Evolutionary conservation across 2,113 vertebrate species (phyloP), one percentile per base, ranked within the genome.

Genomic region (Amia ocellicauda): DNA sequence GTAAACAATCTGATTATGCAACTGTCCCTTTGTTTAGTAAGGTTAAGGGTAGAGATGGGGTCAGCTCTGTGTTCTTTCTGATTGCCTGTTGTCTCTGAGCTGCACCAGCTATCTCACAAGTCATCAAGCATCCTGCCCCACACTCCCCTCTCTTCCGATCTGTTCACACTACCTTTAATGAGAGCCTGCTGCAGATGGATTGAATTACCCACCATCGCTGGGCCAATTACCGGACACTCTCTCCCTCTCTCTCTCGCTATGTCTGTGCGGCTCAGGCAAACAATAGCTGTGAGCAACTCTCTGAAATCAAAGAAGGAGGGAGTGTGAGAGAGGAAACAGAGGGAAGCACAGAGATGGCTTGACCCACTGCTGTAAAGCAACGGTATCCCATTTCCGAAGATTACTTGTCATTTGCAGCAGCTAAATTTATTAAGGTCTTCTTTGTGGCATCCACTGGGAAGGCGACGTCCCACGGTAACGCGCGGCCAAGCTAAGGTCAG

Each of bases 131-230:
- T 65, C 26, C 42, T 76, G 74, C 72, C 78, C 69, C 10, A 7
- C 40, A 23, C 68, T 27, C 55, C 58, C 72, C 63, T 54, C 57
- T 10, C 66, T 43, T 52, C 16, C 14, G 64, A 63, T 69, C 69
- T 58, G 64, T 74, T 73, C 60, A 68, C 53, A 58, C 13, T 62
- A 63, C 77, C 74, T 77, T 76, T 76, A 69, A 61, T 63, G 53
- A 75, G 53, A 71, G 27, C 22, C 29, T n/a, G 24, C 31, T 41
- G 73, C 74, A 79, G 71, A 69, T 76, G 74, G 57, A 66, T 80
- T 58, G 67, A 75, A 78, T 86, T 80, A 82, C 78, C 56, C n/a
- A 22, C 27, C 47, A 60, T 67, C 60, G 59, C 55, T 67, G 49
- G 58, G 43, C 66, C 47, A 51, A 64, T 68, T 45, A 41, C 29